Percentiles rank a stretch among this genome's conserved stretches.
These are phyloP conservation scores for Hedychridium roseum DNA, from an alignment of 2,888 invertebrate species.

Conservation along the genomic window DNA sequence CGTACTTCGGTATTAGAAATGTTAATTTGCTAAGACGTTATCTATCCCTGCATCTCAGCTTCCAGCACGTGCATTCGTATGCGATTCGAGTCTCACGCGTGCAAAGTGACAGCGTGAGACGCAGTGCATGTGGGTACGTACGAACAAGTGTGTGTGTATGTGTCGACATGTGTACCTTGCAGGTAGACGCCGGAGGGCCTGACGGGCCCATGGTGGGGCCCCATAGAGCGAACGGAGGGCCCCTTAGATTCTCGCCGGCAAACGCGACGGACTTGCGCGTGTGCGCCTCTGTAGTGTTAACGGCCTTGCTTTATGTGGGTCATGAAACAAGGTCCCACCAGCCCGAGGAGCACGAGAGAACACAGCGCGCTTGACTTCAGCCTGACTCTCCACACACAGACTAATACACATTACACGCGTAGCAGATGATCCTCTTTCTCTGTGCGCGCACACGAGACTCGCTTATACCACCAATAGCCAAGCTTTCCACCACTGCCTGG, in stretches of 20 bases:
- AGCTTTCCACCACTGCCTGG: no score
- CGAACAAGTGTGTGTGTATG: constrained; percentile 7
- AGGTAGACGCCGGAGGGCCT: constrained; percentile 14
- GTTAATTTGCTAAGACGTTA: no score
- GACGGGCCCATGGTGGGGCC: constrained; percentile 21
- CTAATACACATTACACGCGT: background rate
- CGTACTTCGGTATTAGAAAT: no score
- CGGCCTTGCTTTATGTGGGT: constrained; percentile 63
- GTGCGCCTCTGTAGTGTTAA: constrained; percentile 61
- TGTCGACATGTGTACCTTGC: constrained; percentile 8
- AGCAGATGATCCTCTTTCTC: no score
- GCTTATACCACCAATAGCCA: no score
- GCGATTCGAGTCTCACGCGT: no score
- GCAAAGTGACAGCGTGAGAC: no score
- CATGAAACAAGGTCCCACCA: constrained; percentile 62
- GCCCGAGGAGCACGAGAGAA: constrained; percentile 45
- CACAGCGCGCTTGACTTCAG: constrained; percentile 28
- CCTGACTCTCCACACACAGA: constrained; percentile 4
- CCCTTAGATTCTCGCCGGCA: constrained; percentile 41
- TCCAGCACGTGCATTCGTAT: no score
- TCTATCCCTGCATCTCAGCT: no score
- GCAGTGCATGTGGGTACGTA: no score
- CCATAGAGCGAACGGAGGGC: constrained; percentile 27
- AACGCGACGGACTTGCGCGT: constrained; percentile 44
- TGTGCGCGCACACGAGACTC: no score